Base-by-base conservation (phyloP, 1,140 invertebrate genomes). In the Drosophila parabipectinata region DNA sequence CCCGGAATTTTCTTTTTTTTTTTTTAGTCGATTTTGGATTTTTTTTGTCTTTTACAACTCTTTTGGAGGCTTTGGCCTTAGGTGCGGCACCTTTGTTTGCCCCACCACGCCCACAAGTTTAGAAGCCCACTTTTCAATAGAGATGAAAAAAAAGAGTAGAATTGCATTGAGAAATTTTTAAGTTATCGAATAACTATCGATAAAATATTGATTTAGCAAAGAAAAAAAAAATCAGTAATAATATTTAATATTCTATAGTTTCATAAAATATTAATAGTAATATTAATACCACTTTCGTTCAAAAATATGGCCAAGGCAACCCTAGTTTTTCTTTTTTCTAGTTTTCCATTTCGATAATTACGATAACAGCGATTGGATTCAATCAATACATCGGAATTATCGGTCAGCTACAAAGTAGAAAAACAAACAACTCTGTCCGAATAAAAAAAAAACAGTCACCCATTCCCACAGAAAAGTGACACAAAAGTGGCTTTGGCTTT, bases 1-100 rank as follows among this genome's bases (percentile, higher is more conserved):
- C 34, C 41, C 45, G 8, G 58, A 14, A n/a, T 32, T 47, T 48
- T 12, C 8, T 18, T n/a, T 59, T 56, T 12, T 44, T 41, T 39
- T 57, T 58, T 10, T 32, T 10, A 8, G 26, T 28, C 26, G 6
- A 28, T 28, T 28, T 41, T n/a, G n/a, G n/a, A n/a, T n/a, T 41
- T 41, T 62, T 37, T 56, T 50, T 48, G 48, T 48, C 37, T 62
- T 55, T 63, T 34, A 68, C 47, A 41, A 63, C 47, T 47, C 62
- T 69, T 47, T 44, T 28, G 14, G 32, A 32, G 32, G 77, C 67
- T 60, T 55, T 61, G 37, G 60, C 61, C 80, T 72, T 18, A 84
- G 72, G 77, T 56, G 72, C 48, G 55, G 55, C 77, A 64, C 66
- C 71, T 85, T 87, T 85, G 74, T 85, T 87, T 87, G 71, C 55